Base-by-base conservation (phyloP, 2,888 invertebrate species). In the Lasiommata megera region DNA sequence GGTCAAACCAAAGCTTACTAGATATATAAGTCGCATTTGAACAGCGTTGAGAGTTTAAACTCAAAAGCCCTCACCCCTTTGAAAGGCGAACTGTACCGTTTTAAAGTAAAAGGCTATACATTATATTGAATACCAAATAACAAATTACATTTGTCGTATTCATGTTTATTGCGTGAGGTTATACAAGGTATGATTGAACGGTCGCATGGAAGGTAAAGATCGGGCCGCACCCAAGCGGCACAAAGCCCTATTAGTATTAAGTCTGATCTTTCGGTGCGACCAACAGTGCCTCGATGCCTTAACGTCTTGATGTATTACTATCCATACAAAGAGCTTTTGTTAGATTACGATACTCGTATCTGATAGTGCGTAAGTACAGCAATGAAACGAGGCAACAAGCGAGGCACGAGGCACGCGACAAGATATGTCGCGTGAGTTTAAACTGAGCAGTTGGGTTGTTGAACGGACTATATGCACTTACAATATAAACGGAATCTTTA, bases 221-320 rank as follows among this genome's bases (percentile, higher is more conserved):
- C 77, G 60, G 60, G 67, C 73, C 69, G 69, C 69, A 69, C 70
- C 68, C 69, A 61, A 66, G 57, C 66, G 62, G 70, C 70, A 80
- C 74, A 77, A 76, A 72, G 72, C 69, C 62, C 63, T 77, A 79
- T 80, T 77, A 80, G 74, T 76, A 74, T 72, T 73, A 76, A 69
- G 71, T 69, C 71, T 72, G 67, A 73, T 70, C 70, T 64, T 51
- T 23, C 44, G 58, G 58, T 29, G 58, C 58, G 57, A 61, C 62
- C 66, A 65, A 67, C 61, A 64, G 63, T 61, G 60, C 66, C 67
- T 66, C 56, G 63, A 65, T 64, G 52, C 62, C 64, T 64, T 67
- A 66, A 64, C 62, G 68, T 63, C 62, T 66, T 67, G 68, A 67
- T 53, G 29, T 51, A 51, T 51, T 38, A 29, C 51, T 40, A 52